Percentiles rank a stretch among this genome's conserved stretches.
Evolutionary conservation across 2,797 vertebrate genomes (phyloP).

Genomic region (Pseudocheirus occidentalis): DNA sequence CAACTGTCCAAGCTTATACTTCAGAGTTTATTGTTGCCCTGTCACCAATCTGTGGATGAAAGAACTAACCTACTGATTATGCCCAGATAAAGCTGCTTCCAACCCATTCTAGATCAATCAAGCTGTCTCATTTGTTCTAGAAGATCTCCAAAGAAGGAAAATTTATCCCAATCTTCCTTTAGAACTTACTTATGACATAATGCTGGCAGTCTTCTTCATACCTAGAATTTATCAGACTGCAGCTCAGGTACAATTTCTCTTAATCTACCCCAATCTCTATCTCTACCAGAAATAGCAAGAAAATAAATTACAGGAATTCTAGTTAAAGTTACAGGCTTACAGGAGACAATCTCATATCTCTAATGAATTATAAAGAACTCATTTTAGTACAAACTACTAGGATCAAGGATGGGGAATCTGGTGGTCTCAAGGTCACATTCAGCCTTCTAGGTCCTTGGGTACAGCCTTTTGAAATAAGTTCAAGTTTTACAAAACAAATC

Average conservation of each 20-base stretch:
- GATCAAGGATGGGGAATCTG: no score
- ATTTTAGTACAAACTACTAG: background rate
- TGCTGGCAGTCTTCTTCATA: background rate
- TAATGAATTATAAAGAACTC: slow-evolving; percentile 27
- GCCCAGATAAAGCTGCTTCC: slow-evolving; percentile 20
- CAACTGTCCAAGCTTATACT: background rate
- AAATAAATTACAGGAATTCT: slow-evolving; percentile 3
- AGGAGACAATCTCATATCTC: background rate
- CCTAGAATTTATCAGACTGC: slow-evolving; percentile 4
- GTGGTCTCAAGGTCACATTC: no score
- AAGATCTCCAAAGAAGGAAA: slow-evolving; percentile 5
- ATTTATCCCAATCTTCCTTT: background rate
- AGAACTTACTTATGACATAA: background rate
- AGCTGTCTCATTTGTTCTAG: background rate
- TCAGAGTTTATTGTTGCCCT: background rate
- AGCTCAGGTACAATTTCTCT: slow-evolving; percentile 14
- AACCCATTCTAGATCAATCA: slow-evolving; percentile 1
- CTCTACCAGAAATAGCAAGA: slow-evolving; percentile 40
- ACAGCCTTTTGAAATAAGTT: no score
- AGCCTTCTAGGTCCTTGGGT: no score
- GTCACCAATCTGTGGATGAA: background rate
- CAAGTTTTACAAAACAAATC: no score
- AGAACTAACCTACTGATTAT: background rate
- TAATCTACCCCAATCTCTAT: slow-evolving; percentile 6
- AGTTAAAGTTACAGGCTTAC: background rate